These are phyloP conservation scores for Euborellia annulipes DNA, from an alignment of 1,140 invertebrate genomes.

Conservation along the genomic window DNA sequence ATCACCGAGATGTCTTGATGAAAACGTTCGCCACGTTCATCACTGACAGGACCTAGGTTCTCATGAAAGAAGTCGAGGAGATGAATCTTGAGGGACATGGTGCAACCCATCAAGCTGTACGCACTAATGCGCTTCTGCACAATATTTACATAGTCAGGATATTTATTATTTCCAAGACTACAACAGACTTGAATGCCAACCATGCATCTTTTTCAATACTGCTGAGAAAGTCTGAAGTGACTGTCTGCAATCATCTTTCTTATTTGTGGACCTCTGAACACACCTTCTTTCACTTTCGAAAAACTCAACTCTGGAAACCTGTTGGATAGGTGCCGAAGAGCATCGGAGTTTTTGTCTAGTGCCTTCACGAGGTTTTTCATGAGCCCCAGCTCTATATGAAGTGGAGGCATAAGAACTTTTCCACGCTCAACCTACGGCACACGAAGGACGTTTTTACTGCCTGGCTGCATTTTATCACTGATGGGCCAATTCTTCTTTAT, in stretches of 20 bases:
- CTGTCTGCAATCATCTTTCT: slow-evolving; percentile 6
- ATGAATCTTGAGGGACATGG: slow-evolving; percentile 20
- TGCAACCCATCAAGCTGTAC: slow-evolving; percentile 18
- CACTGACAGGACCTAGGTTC: slow-evolving; percentile 21
- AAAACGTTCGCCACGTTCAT: slow-evolving; percentile 26
- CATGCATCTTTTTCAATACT: slow-evolving; percentile 9
- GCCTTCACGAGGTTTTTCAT: slow-evolving; percentile 26
- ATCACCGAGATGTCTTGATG: slow-evolving; percentile 24
- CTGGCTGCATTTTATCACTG: slow-evolving; percentile 11
- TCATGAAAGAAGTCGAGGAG: slow-evolving; percentile 25
- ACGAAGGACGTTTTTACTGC: slow-evolving; percentile 17
- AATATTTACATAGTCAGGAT: slow-evolving; percentile 17
- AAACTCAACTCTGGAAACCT: slow-evolving; percentile 13
- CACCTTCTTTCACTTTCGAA: slow-evolving; percentile 17
- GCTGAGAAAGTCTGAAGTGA: not conserved
- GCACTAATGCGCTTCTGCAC: slow-evolving; percentile 16
- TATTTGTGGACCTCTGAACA: slow-evolving; percentile 19
- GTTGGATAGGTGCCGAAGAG: slow-evolving; percentile 14
- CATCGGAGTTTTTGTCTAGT: slow-evolving; percentile 11
- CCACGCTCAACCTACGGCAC: slow-evolving; percentile 14
- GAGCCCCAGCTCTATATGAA: slow-evolving; percentile 23
- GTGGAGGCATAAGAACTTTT: slow-evolving; percentile 19
- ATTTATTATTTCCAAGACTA: slow-evolving; percentile 16
- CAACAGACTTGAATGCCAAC: not conserved
- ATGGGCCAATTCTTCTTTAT: slow-evolving; percentile 12